Base-by-base conservation (phyloP, 1,140 invertebrate genomes). In the Choristoneura fumiferana region DNA sequence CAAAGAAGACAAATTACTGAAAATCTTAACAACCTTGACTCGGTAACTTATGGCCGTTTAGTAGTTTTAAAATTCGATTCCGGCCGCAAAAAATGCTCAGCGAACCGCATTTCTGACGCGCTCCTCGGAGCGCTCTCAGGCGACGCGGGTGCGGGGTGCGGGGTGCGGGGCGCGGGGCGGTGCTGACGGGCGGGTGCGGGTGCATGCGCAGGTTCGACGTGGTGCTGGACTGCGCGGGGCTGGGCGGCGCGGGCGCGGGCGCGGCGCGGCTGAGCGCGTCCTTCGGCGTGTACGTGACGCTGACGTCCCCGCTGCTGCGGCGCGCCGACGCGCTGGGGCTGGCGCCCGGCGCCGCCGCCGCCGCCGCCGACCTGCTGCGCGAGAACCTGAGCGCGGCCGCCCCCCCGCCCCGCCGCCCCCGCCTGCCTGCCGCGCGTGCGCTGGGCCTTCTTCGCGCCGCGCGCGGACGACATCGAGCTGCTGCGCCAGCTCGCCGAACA, bases 241-340 rank as follows among this genome's bases (percentile, higher is more conserved):
- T 94, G 60, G 93, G 94, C 8, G 84, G 91, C 1, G 85, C 90
- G 33, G 78, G 83, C 65, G 91, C 94, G 5, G 86, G 91, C 40
- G 79, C 87, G 22, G 93, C 93, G 60, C 88, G n/a, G n/a, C n/a
- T 90, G 15, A 95, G 95, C 90, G 86, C 91, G n/a, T 94, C 93
- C 22, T 3, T 29, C 73, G 86, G 91, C 35, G 94, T 93, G 63
- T 98, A 95, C 76, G 94, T 99, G 58, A 96, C 96, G 14, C 91
- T 98, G 55, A 94, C 94, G 54, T 93, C 95, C 15, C 97, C 97
- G 0, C 73, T 98, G 56, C 82, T 99, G 65, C 90, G 91, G 57
- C 96, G 97, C 81, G 92, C 94, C 5, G 97, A 99, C 89, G 85
- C 92, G 52, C 90, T 93, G 80, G 98, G 98, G 0, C 55, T 98